Conservation (phyloP, 2,888 invertebrate genomes). For the Ferrisia virgata region DNA sequence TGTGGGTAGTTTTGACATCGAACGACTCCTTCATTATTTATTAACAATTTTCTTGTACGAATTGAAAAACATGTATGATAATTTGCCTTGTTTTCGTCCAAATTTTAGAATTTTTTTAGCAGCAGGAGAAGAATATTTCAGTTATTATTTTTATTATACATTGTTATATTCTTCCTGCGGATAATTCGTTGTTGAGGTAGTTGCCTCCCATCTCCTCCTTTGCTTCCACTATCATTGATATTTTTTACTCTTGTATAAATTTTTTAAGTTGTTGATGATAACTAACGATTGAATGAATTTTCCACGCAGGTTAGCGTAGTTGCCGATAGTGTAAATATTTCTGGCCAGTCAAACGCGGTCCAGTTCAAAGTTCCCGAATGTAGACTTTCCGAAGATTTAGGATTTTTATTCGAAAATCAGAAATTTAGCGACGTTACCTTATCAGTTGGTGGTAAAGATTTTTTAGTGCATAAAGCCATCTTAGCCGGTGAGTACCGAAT, state of each 20-base stretch:
- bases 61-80: too few species aligned
- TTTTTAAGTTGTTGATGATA: background rate
- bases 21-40: too few species aligned
- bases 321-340: constrained; percentile 98
- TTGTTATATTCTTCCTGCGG: too few species aligned
- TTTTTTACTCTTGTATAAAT: background rate
- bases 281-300: constrained; percentile 46
- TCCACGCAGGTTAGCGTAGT: constrained; percentile 79
- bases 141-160: too few species aligned
- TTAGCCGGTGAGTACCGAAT: constrained; percentile 68
- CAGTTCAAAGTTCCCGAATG: constrained; percentile 97
- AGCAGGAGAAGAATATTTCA: too few species aligned
- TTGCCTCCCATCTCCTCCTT: too few species aligned
- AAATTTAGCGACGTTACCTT: constrained; percentile 97
- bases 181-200: too few species aligned
- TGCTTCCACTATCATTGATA: too few species aligned
- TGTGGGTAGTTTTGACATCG: too few species aligned
- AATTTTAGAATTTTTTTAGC: too few species aligned
- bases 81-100: too few species aligned
- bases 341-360: constrained; percentile 96
- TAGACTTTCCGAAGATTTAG: constrained; percentile 90
- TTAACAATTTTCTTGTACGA: too few species aligned
- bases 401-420: constrained; percentile 92
- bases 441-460: constrained; percentile 84
- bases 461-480: constrained; percentile 96